Base-by-base conservation (phyloP, 2,888 invertebrate species). In the Hypselothyrea guttata region DNA sequence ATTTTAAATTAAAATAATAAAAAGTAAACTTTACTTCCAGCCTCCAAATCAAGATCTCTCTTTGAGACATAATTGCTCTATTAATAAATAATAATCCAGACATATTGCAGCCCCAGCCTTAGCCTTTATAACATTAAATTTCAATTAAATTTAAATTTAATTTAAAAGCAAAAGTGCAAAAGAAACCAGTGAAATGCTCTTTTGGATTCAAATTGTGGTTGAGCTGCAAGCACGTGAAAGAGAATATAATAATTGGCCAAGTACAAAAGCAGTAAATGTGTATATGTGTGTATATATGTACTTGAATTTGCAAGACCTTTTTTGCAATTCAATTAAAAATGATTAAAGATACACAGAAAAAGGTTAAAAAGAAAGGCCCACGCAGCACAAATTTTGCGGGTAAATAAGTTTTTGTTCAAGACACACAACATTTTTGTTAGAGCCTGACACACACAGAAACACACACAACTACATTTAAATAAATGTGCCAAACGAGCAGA, bases 291-390 rank as follows among this genome's bases (percentile, higher is more conserved):
- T 9, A 34, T 16, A 28, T 40, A 33, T 31, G 31, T 42, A 42
- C 48, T 47, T 38, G 34, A 34, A 51, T 3, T 53, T 22, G 22
- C 8, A 42, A 44, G 59, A 62, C 60, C 81, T 60, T 73, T 73
- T 58, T 34, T n/a, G 51, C 58, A 55, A 58, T 77, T 81, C 74
- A 76, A 84, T 76, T 81, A 77, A 81, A 76, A 81, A 73, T 76
- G 62, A 84, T 81, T 76, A 64, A 84, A 84, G 74, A 73, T 66
- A 84, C 66, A 67, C 74, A 70, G 40, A 65, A 58, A 78, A 71
- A 65, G 73, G 72, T 65, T 72, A 65, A 75, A 75, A 55, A n/a
- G n/a, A n/a, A n/a, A n/a, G 69, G 58, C 54, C 54, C 53, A 68
- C 79, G 57, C 83, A 82, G 75, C 84, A 76, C 59, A 76, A 77